Base-by-base conservation (phyloP, 1,140 invertebrate genomes). In the Eufriesea mexicana region DNA sequence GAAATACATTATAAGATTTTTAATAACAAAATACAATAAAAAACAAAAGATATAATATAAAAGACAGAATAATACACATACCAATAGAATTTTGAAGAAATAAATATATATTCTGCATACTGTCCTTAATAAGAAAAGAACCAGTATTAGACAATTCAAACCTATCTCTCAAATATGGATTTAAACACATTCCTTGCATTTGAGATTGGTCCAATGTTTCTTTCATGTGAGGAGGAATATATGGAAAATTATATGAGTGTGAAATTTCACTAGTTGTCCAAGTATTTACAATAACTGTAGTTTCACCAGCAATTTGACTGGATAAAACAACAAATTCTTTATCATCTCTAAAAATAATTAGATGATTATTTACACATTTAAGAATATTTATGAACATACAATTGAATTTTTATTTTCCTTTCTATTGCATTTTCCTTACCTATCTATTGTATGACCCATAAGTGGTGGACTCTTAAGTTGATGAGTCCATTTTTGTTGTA, bases 401-500 rank as follows among this genome's bases (percentile, higher is more conserved):
- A 66, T 59, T 73, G 18, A 61, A 75, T 42, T 74, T 61, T 8
- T 28, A 18, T 5, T 55, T 54, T 23, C 12, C 35, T 61, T n/a
- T n/a, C n/a, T n/a, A n/a, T n/a, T n/a, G n/a, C n/a, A 45, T 57
- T 42, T 85, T 64, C 51, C 55, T 84, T 89, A 92, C 91, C 84
- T 91, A n/a, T 82, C 78, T 28, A 80, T 80, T 74, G 85, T 51
- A 77, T 89, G 70, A n/a, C 79, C 88, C 51, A 89, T 83, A 71
- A 93, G 61, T 2, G 93, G 94, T 42, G 92, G 84, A 81, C 90
- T 90, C 85, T 93, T 91, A 2, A 94, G 91, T n/a, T 93, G 89
- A 87, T 94, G 94, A 35, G 91, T 94, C 94, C 94, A 94, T 81
- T 94, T 94, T 88, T 94, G 93, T 49, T 84, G 81, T n/a, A 94